These are phyloP conservation scores for Pyrocoelia pectoralis DNA, from an alignment of 2,888 invertebrate species.

Conservation along the genomic window DNA sequence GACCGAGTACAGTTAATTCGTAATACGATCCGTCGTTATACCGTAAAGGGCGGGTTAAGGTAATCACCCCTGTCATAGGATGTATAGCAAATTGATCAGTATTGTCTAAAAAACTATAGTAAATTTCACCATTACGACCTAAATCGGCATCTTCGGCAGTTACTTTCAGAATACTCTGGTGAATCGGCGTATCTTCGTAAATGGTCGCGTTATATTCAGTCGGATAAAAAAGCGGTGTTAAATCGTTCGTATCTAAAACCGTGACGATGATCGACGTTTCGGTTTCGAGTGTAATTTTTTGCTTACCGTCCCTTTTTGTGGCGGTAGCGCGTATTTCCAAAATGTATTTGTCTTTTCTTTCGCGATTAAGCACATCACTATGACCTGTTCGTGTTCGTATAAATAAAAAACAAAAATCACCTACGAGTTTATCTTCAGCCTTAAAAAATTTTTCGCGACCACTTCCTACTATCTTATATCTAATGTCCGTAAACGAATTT, in stretches of 20 bases:
- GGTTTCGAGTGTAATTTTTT: conserved; percentile 70
- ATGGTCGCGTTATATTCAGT: conserved; percentile 87
- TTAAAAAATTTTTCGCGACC: conserved; percentile 92
- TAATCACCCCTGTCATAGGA: conserved; percentile 89
- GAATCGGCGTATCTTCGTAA: conserved; percentile 86
- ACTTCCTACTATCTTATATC: conserved; percentile 87
- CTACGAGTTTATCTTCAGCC: conserved; percentile 87
- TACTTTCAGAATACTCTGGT: conserved; percentile 80
- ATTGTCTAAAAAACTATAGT: conserved; percentile 87
- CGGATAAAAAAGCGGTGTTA: conserved; percentile 92
- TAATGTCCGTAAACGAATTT: conserved; percentile 65
- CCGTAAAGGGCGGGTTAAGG: conserved; percentile 79
- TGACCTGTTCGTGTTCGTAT: conserved; percentile 88
- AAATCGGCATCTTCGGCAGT: conserved; percentile 95
- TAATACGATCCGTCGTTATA: conserved; percentile 75
- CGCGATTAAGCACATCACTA: conserved; percentile 90
- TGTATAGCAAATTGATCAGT: conserved; percentile 91
- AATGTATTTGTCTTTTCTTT: conserved; percentile 84
- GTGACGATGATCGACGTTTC: conserved; percentile 75
- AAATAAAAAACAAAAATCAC: conserved; percentile 93
- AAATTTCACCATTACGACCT: conserved; percentile 95
- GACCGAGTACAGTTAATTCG: conserved; percentile 81
- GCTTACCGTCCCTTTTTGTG: conserved; percentile 65
- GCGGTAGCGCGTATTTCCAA: conserved; percentile 80
- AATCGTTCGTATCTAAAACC: conserved; percentile 87